These are phyloP conservation scores for Galaxea fascicularis DNA, from an alignment of 92 coral and sea anemone genomes.

Conservation along the genomic window DNA sequence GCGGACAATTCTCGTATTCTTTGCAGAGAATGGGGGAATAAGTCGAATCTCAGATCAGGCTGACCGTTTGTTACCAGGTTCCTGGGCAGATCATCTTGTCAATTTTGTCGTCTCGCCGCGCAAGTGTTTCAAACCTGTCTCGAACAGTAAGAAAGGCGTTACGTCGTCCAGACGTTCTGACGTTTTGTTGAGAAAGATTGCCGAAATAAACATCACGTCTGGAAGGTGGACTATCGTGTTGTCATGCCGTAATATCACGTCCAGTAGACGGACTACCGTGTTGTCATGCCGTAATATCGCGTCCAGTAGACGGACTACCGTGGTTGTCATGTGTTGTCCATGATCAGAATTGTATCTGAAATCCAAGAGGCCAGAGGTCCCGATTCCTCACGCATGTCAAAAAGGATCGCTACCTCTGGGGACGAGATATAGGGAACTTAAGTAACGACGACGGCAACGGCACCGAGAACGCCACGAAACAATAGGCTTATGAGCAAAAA, in stretches of 20 bases:
- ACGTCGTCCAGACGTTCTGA: neutral
- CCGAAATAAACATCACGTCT: neutral
- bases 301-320: neutral
- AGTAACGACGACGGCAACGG: too few relatives aligned
- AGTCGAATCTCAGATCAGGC: neutral
- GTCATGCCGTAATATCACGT: too few relatives aligned
- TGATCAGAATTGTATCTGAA: too few relatives aligned
- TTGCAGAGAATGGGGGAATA: slow-evolving; percentile 1
- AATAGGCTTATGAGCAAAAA: too few relatives aligned
- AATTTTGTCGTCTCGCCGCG: neutral
- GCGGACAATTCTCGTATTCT: slow-evolving; percentile 25
- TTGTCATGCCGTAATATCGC: neutral
- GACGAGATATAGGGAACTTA: too few relatives aligned
- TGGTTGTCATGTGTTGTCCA: too few relatives aligned
- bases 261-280: too few relatives aligned
- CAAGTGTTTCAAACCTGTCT: neutral
- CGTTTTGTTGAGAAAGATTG: neutral
- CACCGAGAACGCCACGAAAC: too few relatives aligned
- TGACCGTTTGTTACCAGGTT: too few relatives aligned
- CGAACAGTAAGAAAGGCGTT: neutral
- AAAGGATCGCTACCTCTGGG: too few relatives aligned
- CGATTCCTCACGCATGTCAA: too few relatives aligned
- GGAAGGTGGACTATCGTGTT: slow-evolving; percentile 16
- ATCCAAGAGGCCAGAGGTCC: too few relatives aligned
- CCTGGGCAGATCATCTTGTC: neutral